phyloP scores from a whole-genome alignment of 30 jellyfish, hydroid and myxozoan genomes.

The Aurelia sp. region DNA sequence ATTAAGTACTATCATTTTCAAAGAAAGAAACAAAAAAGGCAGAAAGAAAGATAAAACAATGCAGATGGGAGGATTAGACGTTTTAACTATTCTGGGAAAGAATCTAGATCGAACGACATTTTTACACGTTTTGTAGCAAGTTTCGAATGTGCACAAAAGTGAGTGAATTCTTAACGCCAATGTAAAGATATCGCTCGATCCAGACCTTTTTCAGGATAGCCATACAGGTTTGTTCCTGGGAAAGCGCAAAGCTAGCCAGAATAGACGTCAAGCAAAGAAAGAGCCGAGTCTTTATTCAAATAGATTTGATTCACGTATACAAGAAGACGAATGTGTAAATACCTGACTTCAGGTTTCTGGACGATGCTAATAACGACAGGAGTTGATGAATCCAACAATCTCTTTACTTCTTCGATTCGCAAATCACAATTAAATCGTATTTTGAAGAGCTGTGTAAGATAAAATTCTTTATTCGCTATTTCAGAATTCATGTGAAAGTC shows the following conservation, averaged over 20 bases:
- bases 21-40: not conserved
- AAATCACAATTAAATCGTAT: conserved; percentile 86
- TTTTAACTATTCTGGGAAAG: too few relatives aligned
- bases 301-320: not conserved
- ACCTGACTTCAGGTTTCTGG: conserved; percentile 95
- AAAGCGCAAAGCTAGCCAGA: not conserved
- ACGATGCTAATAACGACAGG: conserved; percentile 78
- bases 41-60: not conserved
- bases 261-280: too few relatives aligned
- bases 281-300: not conserved
- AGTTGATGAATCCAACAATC: conserved; percentile 78
- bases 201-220: too few relatives aligned
- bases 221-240: not conserved
- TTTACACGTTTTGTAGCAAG: too few relatives aligned
- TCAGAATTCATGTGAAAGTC: not conserved
- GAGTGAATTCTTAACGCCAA: too few relatives aligned
- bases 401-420: conserved; percentile 92
- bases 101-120: too few relatives aligned
- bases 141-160: too few relatives aligned
- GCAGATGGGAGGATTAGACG: too few relatives aligned
- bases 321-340: not conserved
- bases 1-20: too few relatives aligned
- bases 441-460: conserved; percentile 69
- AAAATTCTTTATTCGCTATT: not conserved
- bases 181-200: too few relatives aligned